phyloP scores from a whole-genome alignment of 2,888 invertebrate genomes.

The Neocrepidodera transversa region DNA sequence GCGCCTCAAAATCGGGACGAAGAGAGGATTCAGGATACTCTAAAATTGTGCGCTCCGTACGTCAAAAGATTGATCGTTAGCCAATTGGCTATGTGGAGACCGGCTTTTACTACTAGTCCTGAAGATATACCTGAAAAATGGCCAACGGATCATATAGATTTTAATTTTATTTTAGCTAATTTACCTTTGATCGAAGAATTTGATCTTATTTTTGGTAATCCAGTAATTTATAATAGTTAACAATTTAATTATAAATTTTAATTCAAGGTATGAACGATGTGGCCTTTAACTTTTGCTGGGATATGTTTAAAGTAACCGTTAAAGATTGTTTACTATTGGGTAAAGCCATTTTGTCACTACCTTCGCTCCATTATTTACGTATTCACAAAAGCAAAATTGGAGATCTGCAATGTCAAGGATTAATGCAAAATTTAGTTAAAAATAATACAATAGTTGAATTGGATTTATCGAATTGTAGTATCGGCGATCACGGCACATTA shows the following conservation, averaged over 20 bases:
- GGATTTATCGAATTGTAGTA: constrained; percentile 71
- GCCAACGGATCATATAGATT: constrained; percentile 66
- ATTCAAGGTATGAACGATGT: constrained; percentile 59
- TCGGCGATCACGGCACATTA: constrained; percentile 69
- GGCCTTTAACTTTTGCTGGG: constrained; percentile 64
- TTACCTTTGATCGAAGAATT: constrained; percentile 65
- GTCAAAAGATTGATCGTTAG: constrained; percentile 63
- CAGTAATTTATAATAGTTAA: too few relatives aligned
- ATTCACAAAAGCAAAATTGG: constrained; percentile 69
- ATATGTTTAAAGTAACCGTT: constrained; percentile 69
- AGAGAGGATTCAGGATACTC: constrained; percentile 52
- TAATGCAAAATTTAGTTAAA: constrained; percentile 59
- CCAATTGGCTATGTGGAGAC: constrained; percentile 65
- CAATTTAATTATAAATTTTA: too few relatives aligned
- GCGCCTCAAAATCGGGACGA: constrained; percentile 58
- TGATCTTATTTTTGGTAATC: constrained; percentile 57
- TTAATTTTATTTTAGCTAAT: constrained; percentile 63
- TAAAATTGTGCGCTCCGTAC: constrained; percentile 60
- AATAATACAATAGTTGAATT: constrained; percentile 63
- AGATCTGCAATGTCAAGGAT: constrained; percentile 65
- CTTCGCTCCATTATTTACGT: constrained; percentile 62
- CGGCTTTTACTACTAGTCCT: constrained; percentile 59
- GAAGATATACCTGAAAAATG: constrained; percentile 55
- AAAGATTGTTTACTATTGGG: constrained; percentile 68
- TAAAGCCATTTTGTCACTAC: constrained; percentile 54